Conservation (phyloP, 2,888 invertebrate genomes). For the Laspeyria flexula region DNA sequence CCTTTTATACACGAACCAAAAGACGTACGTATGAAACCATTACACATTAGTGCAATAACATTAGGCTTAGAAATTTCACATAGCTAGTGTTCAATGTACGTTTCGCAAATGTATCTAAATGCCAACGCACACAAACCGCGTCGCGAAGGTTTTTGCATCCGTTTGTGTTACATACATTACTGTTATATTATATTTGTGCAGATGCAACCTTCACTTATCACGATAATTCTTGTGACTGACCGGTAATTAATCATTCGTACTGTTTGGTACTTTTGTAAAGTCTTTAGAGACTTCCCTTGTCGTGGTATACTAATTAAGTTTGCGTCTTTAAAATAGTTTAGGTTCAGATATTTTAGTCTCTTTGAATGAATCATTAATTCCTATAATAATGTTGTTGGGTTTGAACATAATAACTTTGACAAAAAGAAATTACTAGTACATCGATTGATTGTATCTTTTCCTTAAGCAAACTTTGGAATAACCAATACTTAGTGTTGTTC, state of each 20-base stretch:
- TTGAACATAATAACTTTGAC: too few species aligned
- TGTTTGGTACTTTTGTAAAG: neutral
- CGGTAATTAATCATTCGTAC: slow-evolving; percentile 11
- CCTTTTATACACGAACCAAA: neutral
- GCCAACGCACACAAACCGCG: slow-evolving; percentile 63
- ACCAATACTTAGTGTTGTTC: too few species aligned
- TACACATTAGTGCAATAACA: slow-evolving; percentile 51
- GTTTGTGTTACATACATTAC: slow-evolving; percentile 29
- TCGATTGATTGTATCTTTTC: too few species aligned
- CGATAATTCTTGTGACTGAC: slow-evolving; percentile 11
- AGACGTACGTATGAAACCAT: slow-evolving; percentile 7
- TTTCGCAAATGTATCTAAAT: slow-evolving; percentile 77
- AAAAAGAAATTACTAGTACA: too few species aligned
- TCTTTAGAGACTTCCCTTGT: neutral
- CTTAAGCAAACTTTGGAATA: too few species aligned
- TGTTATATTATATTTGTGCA: slow-evolving; percentile 27
- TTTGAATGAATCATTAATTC: too few species aligned
- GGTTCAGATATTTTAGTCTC: too few species aligned
- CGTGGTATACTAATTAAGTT: neutral
- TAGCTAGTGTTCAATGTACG: slow-evolving; percentile 50
- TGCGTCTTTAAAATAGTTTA: too few species aligned
- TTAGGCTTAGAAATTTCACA: slow-evolving; percentile 59
- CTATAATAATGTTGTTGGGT: too few species aligned
- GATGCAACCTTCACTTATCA: slow-evolving; percentile 46
- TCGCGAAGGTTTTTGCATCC: slow-evolving; percentile 50